Evolutionary conservation across 2,113 vertebrate genomes (phyloP).

Genomic region (Octodon degus): DNA sequence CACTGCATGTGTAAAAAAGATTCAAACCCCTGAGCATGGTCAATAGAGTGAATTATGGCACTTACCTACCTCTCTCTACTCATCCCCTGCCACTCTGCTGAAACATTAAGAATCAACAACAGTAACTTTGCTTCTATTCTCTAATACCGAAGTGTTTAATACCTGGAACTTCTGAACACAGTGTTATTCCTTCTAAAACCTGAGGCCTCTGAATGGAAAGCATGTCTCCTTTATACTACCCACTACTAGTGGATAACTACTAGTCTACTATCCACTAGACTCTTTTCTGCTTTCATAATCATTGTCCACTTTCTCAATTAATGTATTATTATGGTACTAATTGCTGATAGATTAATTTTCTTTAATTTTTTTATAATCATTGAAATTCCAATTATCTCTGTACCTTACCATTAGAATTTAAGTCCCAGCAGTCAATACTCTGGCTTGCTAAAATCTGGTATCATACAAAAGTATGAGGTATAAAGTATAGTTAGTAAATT

Average conservation of each 20-base stretch:
- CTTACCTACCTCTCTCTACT: neutral
- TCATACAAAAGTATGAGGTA: neutral
- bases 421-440: neutral
- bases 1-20: neutral
- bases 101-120: neutral
- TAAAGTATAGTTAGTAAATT: neutral
- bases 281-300: accelerated
- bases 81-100: neutral
- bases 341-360: neutral
- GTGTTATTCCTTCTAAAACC: neutral
- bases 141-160: neutral
- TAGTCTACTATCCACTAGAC: neutral
- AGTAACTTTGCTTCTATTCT: neutral
- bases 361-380: neutral
- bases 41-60: neutral
- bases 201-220: neutral
- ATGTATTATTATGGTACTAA: neutral
- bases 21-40: neutral
- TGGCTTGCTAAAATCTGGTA: neutral
- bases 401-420: neutral
- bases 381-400: neutral
- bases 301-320: neutral
- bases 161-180: neutral
- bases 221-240: neutral
- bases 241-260: neutral